phyloP scores from a whole-genome alignment of 2,888 invertebrate genomes.

The Dasypolia templi region DNA sequence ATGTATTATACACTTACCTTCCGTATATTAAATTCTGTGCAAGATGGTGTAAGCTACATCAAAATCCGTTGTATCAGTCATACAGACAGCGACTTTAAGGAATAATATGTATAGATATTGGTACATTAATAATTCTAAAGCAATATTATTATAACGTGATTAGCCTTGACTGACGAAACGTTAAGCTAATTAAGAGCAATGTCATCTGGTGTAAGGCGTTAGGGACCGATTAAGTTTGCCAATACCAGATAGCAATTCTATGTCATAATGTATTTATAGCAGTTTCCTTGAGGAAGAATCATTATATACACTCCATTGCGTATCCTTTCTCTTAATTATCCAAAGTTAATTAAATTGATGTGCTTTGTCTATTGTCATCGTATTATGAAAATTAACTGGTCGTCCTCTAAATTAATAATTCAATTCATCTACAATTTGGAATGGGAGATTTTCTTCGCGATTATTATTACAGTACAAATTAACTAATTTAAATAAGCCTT shows the following conservation, averaged over 20 bases:
- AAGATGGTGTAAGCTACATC: not conserved
- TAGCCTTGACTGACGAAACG: slow-evolving; percentile 28
- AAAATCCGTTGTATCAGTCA: no score
- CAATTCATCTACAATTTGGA: slow-evolving; percentile 17
- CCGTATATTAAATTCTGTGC: not conserved
- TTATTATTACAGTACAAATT: not conserved
- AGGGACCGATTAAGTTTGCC: slow-evolving; percentile 23
- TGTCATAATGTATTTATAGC: not conserved
- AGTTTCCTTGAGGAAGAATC: not conserved
- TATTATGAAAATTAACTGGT: not conserved
- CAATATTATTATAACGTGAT: slow-evolving; percentile 18
- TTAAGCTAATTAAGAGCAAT: slow-evolving; percentile 22
- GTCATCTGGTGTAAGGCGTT: not conserved
- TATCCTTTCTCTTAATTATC: slow-evolving; percentile 22
- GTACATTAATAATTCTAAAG: slow-evolving; percentile 23
- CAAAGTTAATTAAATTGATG: slow-evolving; percentile 24
- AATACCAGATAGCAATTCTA: slow-evolving; percentile 5
- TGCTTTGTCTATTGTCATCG: slow-evolving; percentile 21
- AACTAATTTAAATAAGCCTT: not conserved
- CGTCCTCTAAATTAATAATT: slow-evolving; percentile 1
- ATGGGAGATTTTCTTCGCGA: not conserved
- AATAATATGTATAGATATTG: not conserved
- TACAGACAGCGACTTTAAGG: not conserved
- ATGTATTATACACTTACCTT: no score
- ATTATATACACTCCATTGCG: slow-evolving; percentile 5